Percentiles rank a stretch among this genome's conserved stretches.
Conservation (phyloP, 2,113 vertebrate genomes). For the Sylvietta virens region DNA sequence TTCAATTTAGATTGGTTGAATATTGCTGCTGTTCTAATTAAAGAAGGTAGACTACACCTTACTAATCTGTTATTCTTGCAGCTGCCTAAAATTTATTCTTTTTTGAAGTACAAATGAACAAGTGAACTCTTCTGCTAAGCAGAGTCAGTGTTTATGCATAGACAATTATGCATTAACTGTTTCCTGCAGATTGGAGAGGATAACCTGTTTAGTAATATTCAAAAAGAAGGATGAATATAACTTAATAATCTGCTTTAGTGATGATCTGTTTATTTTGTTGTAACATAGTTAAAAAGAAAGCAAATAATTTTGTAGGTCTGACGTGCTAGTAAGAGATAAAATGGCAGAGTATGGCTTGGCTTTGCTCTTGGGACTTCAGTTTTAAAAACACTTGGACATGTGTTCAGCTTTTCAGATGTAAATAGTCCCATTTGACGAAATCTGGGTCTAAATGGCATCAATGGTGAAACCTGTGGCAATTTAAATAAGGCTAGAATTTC, state of each 20-base stretch:
- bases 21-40: slow-evolving; percentile 8
- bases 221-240: background rate
- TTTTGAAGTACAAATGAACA: background rate
- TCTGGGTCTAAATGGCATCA: background rate
- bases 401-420: slow-evolving; percentile 47
- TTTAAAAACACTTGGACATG: background rate
- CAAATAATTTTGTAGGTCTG: background rate
- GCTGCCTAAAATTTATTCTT: background rate
- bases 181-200: background rate
- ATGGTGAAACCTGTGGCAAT: background rate
- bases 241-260: background rate
- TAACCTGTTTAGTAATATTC: background rate
- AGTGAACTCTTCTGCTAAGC: background rate
- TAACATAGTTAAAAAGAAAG: background rate
- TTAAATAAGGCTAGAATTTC: slow-evolving; percentile 13
- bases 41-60: background rate
- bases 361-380: background rate
- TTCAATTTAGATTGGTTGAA: background rate
- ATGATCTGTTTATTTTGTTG: background rate
- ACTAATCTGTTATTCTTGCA: background rate
- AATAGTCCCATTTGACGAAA: slow-evolving; percentile 42
- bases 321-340: background rate
- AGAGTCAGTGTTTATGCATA: background rate
- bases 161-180: background rate
- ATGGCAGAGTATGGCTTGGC: background rate